A percentile compares a stretch with the other conserved stretches of the same genome.
Evolutionary conservation across 2,797 vertebrate species (phyloP).

Genomic region (Molothrus ater): DNA sequence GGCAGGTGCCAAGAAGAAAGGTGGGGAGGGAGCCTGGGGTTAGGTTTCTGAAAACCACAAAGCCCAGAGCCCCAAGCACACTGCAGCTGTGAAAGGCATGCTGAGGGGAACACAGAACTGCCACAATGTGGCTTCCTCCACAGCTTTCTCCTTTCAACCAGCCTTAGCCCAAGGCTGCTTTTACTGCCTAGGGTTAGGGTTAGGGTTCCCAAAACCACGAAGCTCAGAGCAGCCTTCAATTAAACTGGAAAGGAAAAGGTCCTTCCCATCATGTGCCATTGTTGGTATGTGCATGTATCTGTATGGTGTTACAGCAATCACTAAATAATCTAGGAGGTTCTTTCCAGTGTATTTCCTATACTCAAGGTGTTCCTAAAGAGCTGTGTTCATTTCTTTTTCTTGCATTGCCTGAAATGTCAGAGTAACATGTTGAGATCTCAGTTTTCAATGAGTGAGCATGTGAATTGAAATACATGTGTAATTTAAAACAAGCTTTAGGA

Average conservation of each 20-base stretch:
- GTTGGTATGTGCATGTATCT: accelerated
- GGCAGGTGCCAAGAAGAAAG: neutral
- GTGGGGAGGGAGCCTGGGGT: neutral
- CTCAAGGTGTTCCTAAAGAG: neutral
- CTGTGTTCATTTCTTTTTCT: neutral
- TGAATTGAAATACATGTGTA: neutral
- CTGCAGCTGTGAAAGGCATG: neutral
- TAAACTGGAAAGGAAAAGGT: too few species aligned
- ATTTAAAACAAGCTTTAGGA: neutral
- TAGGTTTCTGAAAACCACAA: neutral
- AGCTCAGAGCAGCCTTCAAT: neutral
- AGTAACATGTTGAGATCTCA: neutral
- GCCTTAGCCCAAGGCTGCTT: neutral
- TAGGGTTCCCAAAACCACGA: neutral
- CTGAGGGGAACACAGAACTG: neutral
- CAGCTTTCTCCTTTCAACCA: neutral
- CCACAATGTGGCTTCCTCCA: neutral
- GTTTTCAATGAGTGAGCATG: neutral
- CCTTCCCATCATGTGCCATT: neutral
- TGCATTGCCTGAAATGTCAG: neutral
- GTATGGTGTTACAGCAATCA: neutral
- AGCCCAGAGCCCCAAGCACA: neutral
- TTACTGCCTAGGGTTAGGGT: too few species aligned
- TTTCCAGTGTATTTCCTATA: neutral
- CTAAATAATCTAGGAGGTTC: neutral